These are phyloP conservation scores for Pelecanus crispus DNA, from an alignment of 2,113 vertebrate genomes.

Conservation along the genomic window DNA sequence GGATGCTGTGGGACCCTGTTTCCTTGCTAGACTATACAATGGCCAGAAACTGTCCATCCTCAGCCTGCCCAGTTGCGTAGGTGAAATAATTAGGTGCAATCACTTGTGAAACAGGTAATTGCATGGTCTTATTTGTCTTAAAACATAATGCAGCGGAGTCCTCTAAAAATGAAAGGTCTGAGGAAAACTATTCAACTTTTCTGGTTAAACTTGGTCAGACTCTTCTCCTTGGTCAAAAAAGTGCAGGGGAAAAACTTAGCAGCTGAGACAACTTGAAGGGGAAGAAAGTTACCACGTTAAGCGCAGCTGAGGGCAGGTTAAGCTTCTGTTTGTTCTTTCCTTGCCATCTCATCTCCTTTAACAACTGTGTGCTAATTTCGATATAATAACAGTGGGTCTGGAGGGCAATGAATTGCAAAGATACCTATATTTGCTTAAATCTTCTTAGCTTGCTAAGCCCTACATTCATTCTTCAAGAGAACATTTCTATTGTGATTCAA, in stretches of 20 bases:
- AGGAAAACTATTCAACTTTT: background rate
- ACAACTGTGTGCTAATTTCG: background rate
- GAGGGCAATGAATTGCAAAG: background rate
- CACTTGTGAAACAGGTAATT: background rate
- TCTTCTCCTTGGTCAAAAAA: background rate
- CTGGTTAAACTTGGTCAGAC: background rate
- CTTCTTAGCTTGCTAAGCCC: background rate
- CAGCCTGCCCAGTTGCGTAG: accelerated
- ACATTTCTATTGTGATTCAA: background rate
- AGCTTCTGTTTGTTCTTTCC: background rate
- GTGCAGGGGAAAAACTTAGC: background rate
- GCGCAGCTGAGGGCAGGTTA: background rate
- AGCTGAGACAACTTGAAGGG: background rate
- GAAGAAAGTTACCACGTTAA: background rate
- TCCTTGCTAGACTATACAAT: background rate
- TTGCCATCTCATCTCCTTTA: background rate
- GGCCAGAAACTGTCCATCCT: background rate
- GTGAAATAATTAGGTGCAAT: background rate
- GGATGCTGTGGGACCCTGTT: background rate
- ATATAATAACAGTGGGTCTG: background rate
- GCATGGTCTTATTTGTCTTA: background rate
- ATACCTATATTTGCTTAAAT: background rate
- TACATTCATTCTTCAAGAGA: background rate
- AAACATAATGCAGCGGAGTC: background rate
- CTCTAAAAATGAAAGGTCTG: background rate